Evolutionary conservation across 92 coral and sea anemone species (phyloP).

Genomic region (Porites lobata): DNA sequence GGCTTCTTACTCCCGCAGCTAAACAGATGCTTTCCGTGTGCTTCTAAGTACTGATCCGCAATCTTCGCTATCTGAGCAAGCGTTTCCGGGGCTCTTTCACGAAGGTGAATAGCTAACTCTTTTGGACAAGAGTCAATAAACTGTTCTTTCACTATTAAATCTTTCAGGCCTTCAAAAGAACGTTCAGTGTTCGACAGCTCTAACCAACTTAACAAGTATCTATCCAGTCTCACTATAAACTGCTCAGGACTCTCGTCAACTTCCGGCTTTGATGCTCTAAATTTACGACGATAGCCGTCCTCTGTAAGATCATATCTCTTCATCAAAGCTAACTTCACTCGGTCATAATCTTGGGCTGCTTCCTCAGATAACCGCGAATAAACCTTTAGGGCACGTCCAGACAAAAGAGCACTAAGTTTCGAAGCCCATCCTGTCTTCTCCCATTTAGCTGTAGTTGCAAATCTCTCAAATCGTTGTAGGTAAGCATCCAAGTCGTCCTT

Average conservation of each 20-base stretch:
- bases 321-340: too few relatives aligned
- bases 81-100: constrained; percentile 47
- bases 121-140: constrained; percentile 57
- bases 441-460: too few relatives aligned
- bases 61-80: constrained; percentile 18
- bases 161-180: constrained; percentile 44
- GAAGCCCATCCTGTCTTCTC: too few relatives aligned
- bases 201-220: constrained; percentile 52
- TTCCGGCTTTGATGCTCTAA: too few relatives aligned
- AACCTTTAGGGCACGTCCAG: too few relatives aligned
- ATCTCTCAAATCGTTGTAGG: too few relatives aligned
- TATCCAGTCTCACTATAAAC: constrained; percentile 36
- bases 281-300: constrained; percentile 45
- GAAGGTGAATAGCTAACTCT: constrained; percentile 54
- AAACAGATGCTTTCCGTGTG: constrained; percentile 24
- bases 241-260: too few relatives aligned
- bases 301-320: constrained; percentile 43
- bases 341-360: too few relatives aligned
- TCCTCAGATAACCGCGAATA: too few relatives aligned
- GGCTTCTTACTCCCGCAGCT: neutral
- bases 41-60: constrained; percentile 38
- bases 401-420: too few relatives aligned
- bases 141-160: constrained; percentile 67
- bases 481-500: constrained; percentile 67
- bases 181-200: constrained; percentile 52